Evolutionary conservation across 1,140 invertebrate genomes (phyloP).

Genomic region (Subanguina moxae): DNA sequence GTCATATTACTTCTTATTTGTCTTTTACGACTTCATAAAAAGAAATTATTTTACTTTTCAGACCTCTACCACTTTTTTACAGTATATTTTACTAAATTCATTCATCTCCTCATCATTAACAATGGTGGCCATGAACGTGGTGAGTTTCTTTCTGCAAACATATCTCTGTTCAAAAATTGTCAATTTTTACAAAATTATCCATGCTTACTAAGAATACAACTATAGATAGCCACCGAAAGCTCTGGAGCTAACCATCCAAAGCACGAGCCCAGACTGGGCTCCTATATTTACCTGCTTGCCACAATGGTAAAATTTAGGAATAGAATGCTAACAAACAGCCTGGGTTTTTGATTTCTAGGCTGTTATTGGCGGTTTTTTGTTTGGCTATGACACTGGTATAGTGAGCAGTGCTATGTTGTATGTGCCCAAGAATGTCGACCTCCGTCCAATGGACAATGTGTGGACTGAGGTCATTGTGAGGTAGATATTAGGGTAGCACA

Average conservation of each 20-base stretch:
- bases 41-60: no score
- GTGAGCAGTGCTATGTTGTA: slow-evolving; percentile 69
- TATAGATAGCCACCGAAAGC: slow-evolving; percentile 4
- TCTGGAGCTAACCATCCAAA: slow-evolving; percentile 28
- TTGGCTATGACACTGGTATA: slow-evolving; percentile 69
- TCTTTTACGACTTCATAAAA: no score
- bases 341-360: slow-evolving; percentile 53
- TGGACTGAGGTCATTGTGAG: slow-evolving; percentile 47
- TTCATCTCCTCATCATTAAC: neutral
- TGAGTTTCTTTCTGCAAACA: slow-evolving; percentile 8
- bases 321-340: neutral
- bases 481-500: slow-evolving; percentile 47
- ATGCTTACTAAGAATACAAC: neutral
- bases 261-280: slow-evolving; percentile 41
- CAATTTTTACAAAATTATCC: neutral
- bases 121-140: slow-evolving; percentile 13
- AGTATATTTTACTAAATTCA: neutral
- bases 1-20: no score
- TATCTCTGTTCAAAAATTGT: no score
- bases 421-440: slow-evolving; percentile 46
- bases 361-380: slow-evolving; percentile 68
- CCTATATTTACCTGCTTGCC: slow-evolving; percentile 60
- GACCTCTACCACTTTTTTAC: no score
- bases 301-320: neutral
- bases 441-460: slow-evolving; percentile 33